Evolutionary conservation across 2,888 invertebrate genomes (phyloP).

Genomic region (Phaedon cochleariae): DNA sequence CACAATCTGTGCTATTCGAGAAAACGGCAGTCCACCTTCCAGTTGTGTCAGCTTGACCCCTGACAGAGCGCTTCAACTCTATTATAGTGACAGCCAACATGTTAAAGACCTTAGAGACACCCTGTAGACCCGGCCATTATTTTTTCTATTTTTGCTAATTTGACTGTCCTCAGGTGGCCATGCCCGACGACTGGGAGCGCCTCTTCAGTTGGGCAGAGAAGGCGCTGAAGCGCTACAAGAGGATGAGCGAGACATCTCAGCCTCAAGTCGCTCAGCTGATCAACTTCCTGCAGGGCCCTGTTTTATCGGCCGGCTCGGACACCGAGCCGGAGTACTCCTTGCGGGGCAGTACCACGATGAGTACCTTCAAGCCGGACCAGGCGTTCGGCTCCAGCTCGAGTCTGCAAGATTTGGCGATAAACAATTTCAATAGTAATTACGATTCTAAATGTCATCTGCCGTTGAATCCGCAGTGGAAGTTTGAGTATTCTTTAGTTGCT

Average conservation of each 20-base stretch:
- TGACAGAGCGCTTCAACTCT: no score
- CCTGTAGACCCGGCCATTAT: no score
- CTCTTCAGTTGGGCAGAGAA: conserved; percentile 84
- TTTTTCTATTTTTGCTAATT: no score
- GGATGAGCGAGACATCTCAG: conserved; percentile 64
- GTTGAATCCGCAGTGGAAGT: conserved; percentile 66
- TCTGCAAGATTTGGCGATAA: conserved; percentile 57
- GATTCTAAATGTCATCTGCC: conserved; percentile 52
- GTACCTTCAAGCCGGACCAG: conserved; percentile 61
- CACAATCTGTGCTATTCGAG: no score
- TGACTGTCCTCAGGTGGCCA: no score
- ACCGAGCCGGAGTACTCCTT: conserved; percentile 43
- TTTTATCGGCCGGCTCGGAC: conserved; percentile 46
- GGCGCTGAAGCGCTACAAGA: conserved; percentile 73
- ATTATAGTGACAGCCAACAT: no score
- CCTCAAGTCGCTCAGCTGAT: conserved; percentile 80
- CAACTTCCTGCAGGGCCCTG: conserved; percentile 73
- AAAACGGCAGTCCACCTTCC: no score
- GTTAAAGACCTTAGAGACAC: no score
- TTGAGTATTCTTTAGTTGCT: conserved; percentile 57
- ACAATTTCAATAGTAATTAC: conserved; percentile 57
- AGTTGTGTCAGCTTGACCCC: no score
- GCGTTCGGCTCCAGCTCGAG: conserved; percentile 57
- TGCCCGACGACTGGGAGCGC: conserved; percentile 85
- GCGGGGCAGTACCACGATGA: conserved; percentile 57